These are phyloP conservation scores for Trematomus loennbergii DNA, from an alignment of 2,113 vertebrate species.

Conservation along the genomic window DNA sequence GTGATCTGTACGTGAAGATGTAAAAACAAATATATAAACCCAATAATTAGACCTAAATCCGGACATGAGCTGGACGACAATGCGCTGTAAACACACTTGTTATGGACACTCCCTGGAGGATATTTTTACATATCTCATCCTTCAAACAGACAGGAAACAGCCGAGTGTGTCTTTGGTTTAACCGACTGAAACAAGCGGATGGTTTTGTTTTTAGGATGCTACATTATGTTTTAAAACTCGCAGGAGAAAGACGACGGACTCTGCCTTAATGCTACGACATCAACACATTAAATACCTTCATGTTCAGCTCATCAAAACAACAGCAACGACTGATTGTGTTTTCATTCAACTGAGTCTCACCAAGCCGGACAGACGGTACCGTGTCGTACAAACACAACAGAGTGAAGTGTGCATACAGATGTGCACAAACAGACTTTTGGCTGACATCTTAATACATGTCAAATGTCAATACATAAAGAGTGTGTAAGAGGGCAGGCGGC, in stretches of 20 bases:
- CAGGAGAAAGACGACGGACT: too few relatives aligned
- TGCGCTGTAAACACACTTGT: constrained; percentile 27
- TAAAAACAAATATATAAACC: not conserved
- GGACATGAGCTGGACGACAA: constrained; percentile 27
- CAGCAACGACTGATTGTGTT: constrained; percentile 23
- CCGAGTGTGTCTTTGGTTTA: constrained; percentile 73
- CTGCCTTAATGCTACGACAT: not conserved
- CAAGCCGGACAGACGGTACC: constrained; percentile 1
- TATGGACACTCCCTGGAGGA: constrained; percentile 27
- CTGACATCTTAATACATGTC: constrained; percentile 22
- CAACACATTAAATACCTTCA: constrained; percentile 11
- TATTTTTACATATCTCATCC: constrained; percentile 4
- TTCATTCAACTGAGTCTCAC: constrained; percentile 15
- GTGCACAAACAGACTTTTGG: constrained; percentile 41
- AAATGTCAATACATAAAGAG: constrained; percentile 10
- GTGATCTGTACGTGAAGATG: not conserved
- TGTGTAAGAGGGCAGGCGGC: not conserved
- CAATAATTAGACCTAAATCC: not conserved
- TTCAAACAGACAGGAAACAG: constrained; percentile 27
- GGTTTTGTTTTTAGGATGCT: constrained; percentile 28
- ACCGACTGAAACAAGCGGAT: constrained; percentile 44
- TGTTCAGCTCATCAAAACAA: constrained; percentile 7
- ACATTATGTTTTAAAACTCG: constrained; percentile 7
- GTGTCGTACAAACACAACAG: constrained; percentile 13
- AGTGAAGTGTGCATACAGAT: constrained; percentile 21